Conservation (phyloP, 2,888 invertebrate species). For the Tethea ocularis region DNA sequence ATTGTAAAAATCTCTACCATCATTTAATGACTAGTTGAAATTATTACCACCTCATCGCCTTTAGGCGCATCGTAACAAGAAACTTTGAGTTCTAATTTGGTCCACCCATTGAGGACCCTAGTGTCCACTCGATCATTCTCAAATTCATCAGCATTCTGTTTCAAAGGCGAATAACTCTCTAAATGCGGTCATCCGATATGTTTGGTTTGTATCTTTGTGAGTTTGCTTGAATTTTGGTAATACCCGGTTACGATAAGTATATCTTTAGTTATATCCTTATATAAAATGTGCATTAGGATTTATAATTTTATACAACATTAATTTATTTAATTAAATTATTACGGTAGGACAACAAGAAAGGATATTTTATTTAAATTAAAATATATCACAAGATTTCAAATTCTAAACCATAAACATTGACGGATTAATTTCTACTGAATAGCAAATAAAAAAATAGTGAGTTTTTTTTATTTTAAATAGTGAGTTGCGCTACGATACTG, state of each 20-base stretch:
- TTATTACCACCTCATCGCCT: not conserved
- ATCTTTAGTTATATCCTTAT: not conserved
- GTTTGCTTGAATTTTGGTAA: not conserved
- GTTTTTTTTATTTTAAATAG: too few relatives aligned
- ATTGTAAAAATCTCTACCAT: not conserved
- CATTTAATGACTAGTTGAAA: not conserved
- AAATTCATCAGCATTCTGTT: conserved; percentile 61
- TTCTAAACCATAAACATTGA: too few relatives aligned
- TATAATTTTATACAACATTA: not conserved
- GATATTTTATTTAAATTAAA: too few relatives aligned
- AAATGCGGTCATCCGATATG: conserved; percentile 55
- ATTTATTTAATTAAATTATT: too few relatives aligned
- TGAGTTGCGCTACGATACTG: too few relatives aligned
- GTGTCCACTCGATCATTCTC: conserved; percentile 72
- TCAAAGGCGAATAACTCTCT: conserved; percentile 55
- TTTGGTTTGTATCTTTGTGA: conserved; percentile 4
- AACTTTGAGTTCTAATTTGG: conserved; percentile 55
- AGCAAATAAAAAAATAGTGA: too few relatives aligned
- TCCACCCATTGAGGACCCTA: conserved; percentile 49
- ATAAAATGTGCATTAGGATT: not conserved
- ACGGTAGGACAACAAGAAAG: too few relatives aligned
- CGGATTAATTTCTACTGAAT: too few relatives aligned
- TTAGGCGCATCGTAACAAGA: conserved; percentile 38
- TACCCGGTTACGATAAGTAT: not conserved
- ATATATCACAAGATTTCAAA: too few relatives aligned